Base-by-base conservation (phyloP, 2,888 invertebrate genomes). In the Mesorhabditis spiculigera region DNA sequence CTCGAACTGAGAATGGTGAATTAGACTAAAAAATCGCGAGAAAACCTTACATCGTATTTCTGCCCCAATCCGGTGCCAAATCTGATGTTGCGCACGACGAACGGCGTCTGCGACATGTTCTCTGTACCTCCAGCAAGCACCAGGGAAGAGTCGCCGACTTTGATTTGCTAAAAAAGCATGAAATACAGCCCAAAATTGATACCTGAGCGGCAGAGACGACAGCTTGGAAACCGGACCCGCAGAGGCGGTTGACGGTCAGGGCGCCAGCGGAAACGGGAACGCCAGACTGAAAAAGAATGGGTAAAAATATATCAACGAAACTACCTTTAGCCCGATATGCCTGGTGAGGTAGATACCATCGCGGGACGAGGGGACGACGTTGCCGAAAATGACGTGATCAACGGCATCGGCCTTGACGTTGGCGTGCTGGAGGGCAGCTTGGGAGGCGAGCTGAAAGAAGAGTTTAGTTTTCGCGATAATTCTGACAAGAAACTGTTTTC, bases 191-290 rank as follows among this genome's bases (percentile, higher is more conserved):
- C 10, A 65, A 58, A n/a, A 43, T 41, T 41, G 67, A 43, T 42
- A 73, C 73, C 68, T 73, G 76, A 16, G 76, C 73, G 5, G 76
- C 78, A 45, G 65, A 50, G 28, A 95, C 91, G 74, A 98, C 89
- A 0, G 97, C 91, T 87, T 98, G 97, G 88, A 98, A 98, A 3
- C 97, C 97, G 45, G 95, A 95, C 16, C 97, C 98, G 87, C 98
- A 98, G 28, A 98, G 89, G 75, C 97, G 89, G 89, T 97, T 98
- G 66, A 98, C 90, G 67, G 91, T 91, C 3, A 94, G 88, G 0
- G 93, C 94, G 3, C 95, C 95, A 72, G 89, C 91, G 64, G 93
- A 92, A 77, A 91, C 87, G 5, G 95, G 94, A 69, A 97, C 91
- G 65, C 95, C 95, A 76, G 91, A 90, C 58, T 50, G n/a, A 50